A percentile compares a stretch with the other conserved stretches of the same genome.
phyloP scores from a whole-genome alignment of 2,797 vertebrate species.

The Pygocentrus nattereri region DNA sequence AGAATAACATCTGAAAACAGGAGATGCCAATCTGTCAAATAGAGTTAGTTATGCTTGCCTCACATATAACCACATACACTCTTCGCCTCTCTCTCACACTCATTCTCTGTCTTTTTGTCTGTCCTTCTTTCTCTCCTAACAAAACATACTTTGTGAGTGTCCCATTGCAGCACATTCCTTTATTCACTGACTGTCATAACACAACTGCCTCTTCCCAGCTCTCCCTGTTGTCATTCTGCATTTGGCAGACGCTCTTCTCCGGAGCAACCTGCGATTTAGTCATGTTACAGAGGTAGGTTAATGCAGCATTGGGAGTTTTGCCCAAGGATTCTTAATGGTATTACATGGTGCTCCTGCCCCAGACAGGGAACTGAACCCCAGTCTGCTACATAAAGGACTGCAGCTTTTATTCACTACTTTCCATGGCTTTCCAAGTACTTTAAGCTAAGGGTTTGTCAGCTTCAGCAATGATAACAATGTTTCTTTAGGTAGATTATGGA shows the following conservation, averaged over 20 bases:
- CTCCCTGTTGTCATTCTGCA: constrained; percentile 5
- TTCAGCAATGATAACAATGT: too few relatives aligned
- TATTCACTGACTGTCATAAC: constrained; percentile 13
- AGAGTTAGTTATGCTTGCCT: constrained; percentile 59
- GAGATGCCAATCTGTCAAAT: constrained; percentile 69
- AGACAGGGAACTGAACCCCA: too few relatives aligned
- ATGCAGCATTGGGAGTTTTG: too few relatives aligned
- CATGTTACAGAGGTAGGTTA: too few relatives aligned
- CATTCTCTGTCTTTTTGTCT: constrained; percentile 31
- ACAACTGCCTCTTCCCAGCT: not conserved
- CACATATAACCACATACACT: constrained; percentile 37
- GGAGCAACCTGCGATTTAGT: too few relatives aligned
- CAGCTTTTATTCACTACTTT: not conserved
- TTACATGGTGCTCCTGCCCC: too few relatives aligned
- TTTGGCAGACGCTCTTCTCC: too few relatives aligned
- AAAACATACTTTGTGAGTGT: constrained; percentile 13
- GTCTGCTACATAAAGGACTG: too few relatives aligned
- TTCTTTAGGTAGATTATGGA: too few relatives aligned
- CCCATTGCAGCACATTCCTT: constrained; percentile 17
- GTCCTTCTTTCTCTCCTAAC: not conserved
- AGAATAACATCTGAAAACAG: constrained; percentile 62
- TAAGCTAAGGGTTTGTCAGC: too few relatives aligned
- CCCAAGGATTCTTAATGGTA: too few relatives aligned
- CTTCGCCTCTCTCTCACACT: constrained; percentile 21
- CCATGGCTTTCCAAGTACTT: not conserved